Base-by-base conservation (phyloP, 2,888 invertebrate species). In the Cyclophora albipunctata region DNA sequence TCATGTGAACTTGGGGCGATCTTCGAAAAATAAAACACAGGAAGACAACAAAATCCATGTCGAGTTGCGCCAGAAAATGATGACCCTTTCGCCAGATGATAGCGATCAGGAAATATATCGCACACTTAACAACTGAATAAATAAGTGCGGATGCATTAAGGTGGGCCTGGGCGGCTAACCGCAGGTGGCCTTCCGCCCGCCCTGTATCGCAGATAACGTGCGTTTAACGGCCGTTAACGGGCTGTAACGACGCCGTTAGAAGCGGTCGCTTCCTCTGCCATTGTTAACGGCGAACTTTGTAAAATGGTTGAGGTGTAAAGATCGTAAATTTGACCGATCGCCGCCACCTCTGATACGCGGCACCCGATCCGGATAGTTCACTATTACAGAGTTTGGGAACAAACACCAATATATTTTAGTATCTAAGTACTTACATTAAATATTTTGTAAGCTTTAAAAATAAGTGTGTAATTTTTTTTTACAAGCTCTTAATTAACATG, bases 131-230 rank as follows among this genome's bases (percentile, higher is more conserved):
- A 58, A 73, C 69, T 67, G 78, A 78, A 83, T 85, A 86, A 87
- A 86, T 84, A 86, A 84, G 81, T 84, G 78, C 85, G 86, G 85
- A 85, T 79, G 84, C 83, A 84, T 85, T 84, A 86, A 81, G 83
- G 81, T 77, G 76, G 81, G 75, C 72, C 53, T 53, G 78, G 78
- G 69, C 71, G 69, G 76, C 73, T 74, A 71, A 78, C 78, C 78
- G 74, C 82, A 81, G 80, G 81, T 81, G 81, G 81, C 78, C 81
- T 82, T 81, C 83, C 84, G 75, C 71, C 77, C 74, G 73, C 75
- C 78, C 75, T 75, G 80, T 78, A 85, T 84, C 84, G 78, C 81
- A 69, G 83, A 82, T 64, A 62, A 63, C 61, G 61, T 58, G 59
- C 64, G 64, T 62, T 61, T 84, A 81, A 75, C 79, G 75, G 74